Evolutionary conservation across 2,797 vertebrate species (phyloP).

Genomic region (Nannoperca australis): DNA sequence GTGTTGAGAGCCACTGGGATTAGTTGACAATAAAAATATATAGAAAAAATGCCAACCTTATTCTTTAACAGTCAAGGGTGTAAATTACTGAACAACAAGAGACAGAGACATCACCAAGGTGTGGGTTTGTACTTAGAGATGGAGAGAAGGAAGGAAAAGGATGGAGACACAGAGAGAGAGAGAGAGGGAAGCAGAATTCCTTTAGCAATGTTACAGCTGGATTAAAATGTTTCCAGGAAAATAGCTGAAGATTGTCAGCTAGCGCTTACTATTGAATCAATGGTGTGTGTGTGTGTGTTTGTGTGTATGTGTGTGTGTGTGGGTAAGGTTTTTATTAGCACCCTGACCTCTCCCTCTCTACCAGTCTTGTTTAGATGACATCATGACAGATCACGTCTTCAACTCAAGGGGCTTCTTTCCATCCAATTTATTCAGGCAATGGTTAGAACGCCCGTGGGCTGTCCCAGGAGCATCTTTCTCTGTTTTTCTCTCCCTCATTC

Average conservation of each 20-base stretch:
- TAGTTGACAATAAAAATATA: neutral
- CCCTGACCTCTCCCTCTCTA: conserved; percentile 61
- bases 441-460: conserved; percentile 69
- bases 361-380: conserved; percentile 77
- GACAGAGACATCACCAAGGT: neutral
- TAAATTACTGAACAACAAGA: neutral
- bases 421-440: conserved; percentile 81
- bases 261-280: conserved; percentile 37
- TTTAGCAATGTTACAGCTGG: conserved; percentile 10
- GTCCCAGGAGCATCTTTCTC: conserved; percentile 72
- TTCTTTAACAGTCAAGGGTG: neutral
- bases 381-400: conserved; percentile 81
- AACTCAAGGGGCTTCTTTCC: conserved; percentile 76
- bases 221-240: conserved; percentile 66
- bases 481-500: conserved; percentile 45
- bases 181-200: neutral
- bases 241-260: conserved; percentile 53
- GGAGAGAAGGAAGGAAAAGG: neutral
- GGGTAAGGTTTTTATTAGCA: conserved; percentile 68
- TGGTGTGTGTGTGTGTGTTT: conserved; percentile 31
- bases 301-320: conserved; percentile 29
- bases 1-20: neutral
- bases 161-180: neutral
- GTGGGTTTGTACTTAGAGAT: neutral
- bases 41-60: neutral